phyloP scores from a whole-genome alignment of 1,140 invertebrate genomes.

The Cydia splendana region DNA sequence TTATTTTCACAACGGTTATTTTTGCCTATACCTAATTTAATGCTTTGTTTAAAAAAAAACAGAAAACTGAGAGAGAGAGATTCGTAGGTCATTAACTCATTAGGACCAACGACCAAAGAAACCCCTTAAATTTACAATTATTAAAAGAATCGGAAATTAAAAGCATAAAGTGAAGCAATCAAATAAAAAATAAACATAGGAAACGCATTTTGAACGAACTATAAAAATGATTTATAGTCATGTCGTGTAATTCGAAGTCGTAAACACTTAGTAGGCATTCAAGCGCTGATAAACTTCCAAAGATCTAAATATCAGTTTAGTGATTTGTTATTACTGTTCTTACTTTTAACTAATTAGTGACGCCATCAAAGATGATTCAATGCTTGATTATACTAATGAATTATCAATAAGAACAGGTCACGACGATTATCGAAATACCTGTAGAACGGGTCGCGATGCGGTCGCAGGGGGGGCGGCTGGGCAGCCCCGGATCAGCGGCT shows the following conservation, averaged over 20 bases:
- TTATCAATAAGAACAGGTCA: slow-evolving; percentile 51
- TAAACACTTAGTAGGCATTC: slow-evolving; percentile 4
- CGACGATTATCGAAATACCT: slow-evolving; percentile 66
- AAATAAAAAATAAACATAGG: slow-evolving; percentile 25
- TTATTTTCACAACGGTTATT: too few relatives aligned
- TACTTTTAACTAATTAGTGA: slow-evolving; percentile 25
- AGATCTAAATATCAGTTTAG: slow-evolving; percentile 8
- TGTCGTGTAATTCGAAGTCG: slow-evolving; percentile 8
- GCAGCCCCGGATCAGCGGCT: slow-evolving; percentile 60
- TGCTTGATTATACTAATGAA: slow-evolving; percentile 37
- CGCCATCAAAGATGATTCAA: slow-evolving; percentile 44
- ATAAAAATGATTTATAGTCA: slow-evolving; percentile 24
- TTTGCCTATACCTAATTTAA: too few relatives aligned
- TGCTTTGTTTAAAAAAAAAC: too few relatives aligned
- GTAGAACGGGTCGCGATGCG: slow-evolving; percentile 59
- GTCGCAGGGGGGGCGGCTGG: slow-evolving; percentile 56
- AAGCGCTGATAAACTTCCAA: slow-evolving; percentile 6
- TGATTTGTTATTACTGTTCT: slow-evolving; percentile 10
- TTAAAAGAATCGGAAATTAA: neutral
- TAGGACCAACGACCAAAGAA: too few relatives aligned
- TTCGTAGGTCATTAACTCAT: too few relatives aligned
- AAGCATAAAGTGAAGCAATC: slow-evolving; percentile 5
- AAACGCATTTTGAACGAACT: slow-evolving; percentile 27
- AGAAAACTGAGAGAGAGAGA: too few relatives aligned
- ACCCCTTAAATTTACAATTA: too few relatives aligned